Evolutionary conservation across 2,888 invertebrate genomes (phyloP).

Genomic region (Oscheius onirici): DNA sequence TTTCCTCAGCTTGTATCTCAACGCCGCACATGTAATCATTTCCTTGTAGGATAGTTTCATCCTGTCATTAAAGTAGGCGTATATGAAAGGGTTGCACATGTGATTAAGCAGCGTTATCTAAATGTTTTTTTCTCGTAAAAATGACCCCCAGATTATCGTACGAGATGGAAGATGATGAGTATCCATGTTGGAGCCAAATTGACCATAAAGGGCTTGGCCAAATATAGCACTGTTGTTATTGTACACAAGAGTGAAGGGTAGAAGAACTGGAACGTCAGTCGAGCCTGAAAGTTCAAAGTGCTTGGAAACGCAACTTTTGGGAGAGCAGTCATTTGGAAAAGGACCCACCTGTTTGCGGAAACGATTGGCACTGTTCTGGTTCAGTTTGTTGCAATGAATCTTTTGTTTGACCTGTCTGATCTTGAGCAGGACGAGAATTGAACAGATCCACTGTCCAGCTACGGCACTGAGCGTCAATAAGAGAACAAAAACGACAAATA

Average conservation of each 20-base stretch:
- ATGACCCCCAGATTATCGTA: constrained; percentile 28
- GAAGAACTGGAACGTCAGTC: constrained; percentile 69
- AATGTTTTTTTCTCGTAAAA: constrained; percentile 13
- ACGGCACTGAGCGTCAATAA: constrained; percentile 53
- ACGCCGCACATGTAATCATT: constrained; percentile 58
- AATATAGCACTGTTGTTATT: constrained; percentile 62
- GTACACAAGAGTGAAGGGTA: constrained; percentile 69
- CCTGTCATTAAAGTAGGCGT: constrained; percentile 68
- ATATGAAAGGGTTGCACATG: constrained; percentile 68
- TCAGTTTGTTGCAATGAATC: constrained; percentile 66
- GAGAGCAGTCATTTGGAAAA: not conserved
- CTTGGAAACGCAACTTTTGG: not conserved
- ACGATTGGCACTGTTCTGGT: constrained; percentile 68
- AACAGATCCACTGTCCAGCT: constrained; percentile 60
- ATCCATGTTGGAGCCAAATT: constrained; percentile 46
- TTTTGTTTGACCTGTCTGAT: constrained; percentile 67
- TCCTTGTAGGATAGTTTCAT: constrained; percentile 67
- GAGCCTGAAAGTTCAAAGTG: constrained; percentile 50
- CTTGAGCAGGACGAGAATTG: constrained; percentile 64
- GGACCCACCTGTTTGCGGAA: constrained; percentile 65
- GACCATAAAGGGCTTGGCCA: constrained; percentile 61
- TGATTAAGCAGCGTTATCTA: constrained; percentile 67
- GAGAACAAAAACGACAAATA: constrained; percentile 51
- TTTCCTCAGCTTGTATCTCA: constrained; percentile 59
- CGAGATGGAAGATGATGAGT: constrained; percentile 61